Percentiles rank a stretch among this genome's conserved stretches.
phyloP scores from a whole-genome alignment of 2,113 vertebrate genomes.

The Callipepla californica region DNA sequence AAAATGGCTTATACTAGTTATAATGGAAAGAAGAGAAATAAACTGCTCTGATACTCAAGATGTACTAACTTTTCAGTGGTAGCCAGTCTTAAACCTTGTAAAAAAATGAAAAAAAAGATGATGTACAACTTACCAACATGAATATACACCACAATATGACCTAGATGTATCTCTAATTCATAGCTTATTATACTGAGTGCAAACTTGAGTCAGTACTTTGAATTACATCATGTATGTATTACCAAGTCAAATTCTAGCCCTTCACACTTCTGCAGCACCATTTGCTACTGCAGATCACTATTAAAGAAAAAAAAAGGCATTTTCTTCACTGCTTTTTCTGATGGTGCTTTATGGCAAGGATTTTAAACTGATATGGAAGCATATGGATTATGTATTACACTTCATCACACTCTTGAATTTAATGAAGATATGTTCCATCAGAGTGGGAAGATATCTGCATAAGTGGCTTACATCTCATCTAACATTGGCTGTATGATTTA shows the following conservation, averaged over 20 bases:
- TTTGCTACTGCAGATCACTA: background rate
- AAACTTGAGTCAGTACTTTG: background rate
- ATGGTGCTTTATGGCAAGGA: background rate
- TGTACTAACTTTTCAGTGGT: background rate
- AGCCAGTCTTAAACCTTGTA: background rate
- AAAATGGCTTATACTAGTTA: background rate
- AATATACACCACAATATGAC: background rate
- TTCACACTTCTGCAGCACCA: background rate
- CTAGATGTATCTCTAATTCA: background rate
- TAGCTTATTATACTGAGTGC: background rate
- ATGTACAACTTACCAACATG: background rate
- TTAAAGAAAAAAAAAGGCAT: background rate
- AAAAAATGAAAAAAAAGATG: background rate
- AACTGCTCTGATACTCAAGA: background rate
- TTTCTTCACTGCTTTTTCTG: background rate
- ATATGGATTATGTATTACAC: background rate
- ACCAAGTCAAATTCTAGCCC: background rate
- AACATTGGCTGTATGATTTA: background rate
- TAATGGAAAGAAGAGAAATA: background rate
- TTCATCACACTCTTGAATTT: background rate
- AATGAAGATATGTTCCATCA: background rate
- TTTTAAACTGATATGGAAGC: background rate
- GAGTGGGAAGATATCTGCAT: background rate
- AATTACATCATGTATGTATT: background rate
- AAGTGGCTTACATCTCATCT: background rate